A percentile compares a stretch with the other conserved stretches of the same genome.
Evolutionary conservation across 2,113 vertebrate species (phyloP).

Genomic region (Sinocyclocheilus anophthalmus): DNA sequence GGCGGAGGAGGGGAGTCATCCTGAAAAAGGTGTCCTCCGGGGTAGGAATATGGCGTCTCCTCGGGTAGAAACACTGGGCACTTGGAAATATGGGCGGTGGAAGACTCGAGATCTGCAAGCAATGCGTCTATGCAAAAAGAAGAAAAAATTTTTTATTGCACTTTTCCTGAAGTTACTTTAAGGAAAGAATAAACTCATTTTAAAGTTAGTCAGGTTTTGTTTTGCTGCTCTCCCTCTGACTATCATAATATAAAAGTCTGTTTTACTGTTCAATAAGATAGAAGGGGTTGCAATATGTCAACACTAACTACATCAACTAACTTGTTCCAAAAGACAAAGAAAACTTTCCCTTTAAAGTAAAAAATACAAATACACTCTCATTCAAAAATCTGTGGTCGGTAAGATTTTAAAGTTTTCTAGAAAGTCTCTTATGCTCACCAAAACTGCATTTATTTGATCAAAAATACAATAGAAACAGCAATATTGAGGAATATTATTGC

Average conservation of each 20-base stretch:
- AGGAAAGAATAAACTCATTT: too few species aligned
- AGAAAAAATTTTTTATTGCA: not conserved
- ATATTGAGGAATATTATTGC: too few species aligned
- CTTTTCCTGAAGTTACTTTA: too few species aligned
- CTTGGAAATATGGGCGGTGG: constrained; percentile 96
- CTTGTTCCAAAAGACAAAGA: not conserved
- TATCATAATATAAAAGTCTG: not conserved
- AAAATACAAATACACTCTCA: not conserved
- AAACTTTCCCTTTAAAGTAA: not conserved
- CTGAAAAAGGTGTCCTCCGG: constrained; percentile 86
- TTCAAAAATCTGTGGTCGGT: not conserved
- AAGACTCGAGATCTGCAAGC: constrained; percentile 95
- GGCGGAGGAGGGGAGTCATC: constrained; percentile 85
- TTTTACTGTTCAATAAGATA: not conserved
- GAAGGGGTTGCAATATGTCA: not conserved
- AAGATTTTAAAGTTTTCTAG: not conserved
- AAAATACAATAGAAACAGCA: too few species aligned
- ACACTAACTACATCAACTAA: not conserved
- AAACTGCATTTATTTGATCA: not conserved
- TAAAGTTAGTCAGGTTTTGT: not conserved
- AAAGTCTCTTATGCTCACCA: not conserved
- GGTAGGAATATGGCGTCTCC: constrained; percentile 93
- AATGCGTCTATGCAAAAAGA: constrained; percentile 82
- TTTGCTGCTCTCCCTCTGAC: not conserved
- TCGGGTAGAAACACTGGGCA: constrained; percentile 87